Base-by-base conservation (phyloP, 2,797 vertebrate species). In the Lerista edwardsae region DNA sequence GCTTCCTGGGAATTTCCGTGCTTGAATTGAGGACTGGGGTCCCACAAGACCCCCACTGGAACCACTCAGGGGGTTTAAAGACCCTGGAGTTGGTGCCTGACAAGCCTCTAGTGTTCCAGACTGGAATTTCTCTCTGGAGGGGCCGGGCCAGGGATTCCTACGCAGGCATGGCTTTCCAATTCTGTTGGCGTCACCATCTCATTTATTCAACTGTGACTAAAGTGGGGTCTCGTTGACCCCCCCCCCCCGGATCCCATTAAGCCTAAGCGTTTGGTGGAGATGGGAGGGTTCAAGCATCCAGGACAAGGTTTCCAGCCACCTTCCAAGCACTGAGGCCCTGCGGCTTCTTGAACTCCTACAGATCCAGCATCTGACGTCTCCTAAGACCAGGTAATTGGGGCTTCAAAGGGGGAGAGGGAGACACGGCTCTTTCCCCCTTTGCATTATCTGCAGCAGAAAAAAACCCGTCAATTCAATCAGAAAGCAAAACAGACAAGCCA, bases 401-500 rank as follows among this genome's bases (percentile, higher is more conserved):
- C 2, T 36, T 29, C 23, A 19, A 19, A 29, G 55, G 25, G 15
- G 19, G 10, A 34, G 11, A 25, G 29, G 4, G 4, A 8, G n/a
- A 3, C 12, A 8, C 0, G 0, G 0, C 14, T 44, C 29, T 62
- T 29, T 17, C 11, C 11, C 64, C 41, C 14, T 25, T 4, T 31
- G 11, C 79, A 2, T 88, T 80, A 69, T 78, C 34, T 23, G 27
- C 0, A 0, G 23, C 34, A n/a, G 65, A 19, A 68, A n/a, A 82
- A 10, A 4, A n/a, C 51, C 55, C 0, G 0, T 69, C 65, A 61
- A 0, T 0, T 7, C 55, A 84, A 3, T 64, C 55, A 39, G 27
- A 2, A 77, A 72, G n/a, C 74, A 79, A 79, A 81, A 69, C 64
- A 1, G 2, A 41, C 0, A 4, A 75, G 10, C 57, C 34, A 4